phyloP scores from a whole-genome alignment of 2,113 vertebrate genomes.

The Sebastes fasciatus region DNA sequence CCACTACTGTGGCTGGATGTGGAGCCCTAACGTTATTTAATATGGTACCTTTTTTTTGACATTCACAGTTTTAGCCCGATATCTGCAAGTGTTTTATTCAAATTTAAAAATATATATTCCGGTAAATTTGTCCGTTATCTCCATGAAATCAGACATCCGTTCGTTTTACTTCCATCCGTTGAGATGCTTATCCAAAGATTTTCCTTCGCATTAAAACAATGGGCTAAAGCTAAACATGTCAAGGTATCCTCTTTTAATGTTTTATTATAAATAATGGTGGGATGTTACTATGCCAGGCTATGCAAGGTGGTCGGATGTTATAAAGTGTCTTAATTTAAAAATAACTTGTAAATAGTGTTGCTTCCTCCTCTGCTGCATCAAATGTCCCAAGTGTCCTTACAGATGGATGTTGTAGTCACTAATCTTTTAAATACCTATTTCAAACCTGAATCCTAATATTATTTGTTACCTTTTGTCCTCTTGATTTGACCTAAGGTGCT shows the following conservation, averaged over 20 bases:
- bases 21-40: neutral
- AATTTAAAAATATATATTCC: neutral
- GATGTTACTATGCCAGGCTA: slow-evolving; percentile 18
- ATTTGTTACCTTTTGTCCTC: neutral
- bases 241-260: slow-evolving; percentile 40
- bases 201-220: neutral
- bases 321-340: slow-evolving; percentile 57
- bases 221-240: slow-evolving; percentile 16
- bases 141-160: neutral
- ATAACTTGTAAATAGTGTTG: slow-evolving; percentile 35
- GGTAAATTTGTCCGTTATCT: neutral
- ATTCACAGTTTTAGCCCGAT: slow-evolving; percentile 26
- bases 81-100: neutral
- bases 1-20: neutral
- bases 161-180: slow-evolving; percentile 15
- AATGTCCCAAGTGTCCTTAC: slow-evolving; percentile 18
- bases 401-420: neutral
- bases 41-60: neutral
- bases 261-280: slow-evolving; percentile 47
- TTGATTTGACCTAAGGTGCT: neutral
- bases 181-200: neutral
- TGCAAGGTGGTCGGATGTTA: slow-evolving; percentile 32
- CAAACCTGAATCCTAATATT: neutral
- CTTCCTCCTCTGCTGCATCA: slow-evolving; percentile 21
- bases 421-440: slow-evolving; percentile 28